phyloP scores from a whole-genome alignment of 2,797 vertebrate genomes.

The Darevskia mixta region DNA sequence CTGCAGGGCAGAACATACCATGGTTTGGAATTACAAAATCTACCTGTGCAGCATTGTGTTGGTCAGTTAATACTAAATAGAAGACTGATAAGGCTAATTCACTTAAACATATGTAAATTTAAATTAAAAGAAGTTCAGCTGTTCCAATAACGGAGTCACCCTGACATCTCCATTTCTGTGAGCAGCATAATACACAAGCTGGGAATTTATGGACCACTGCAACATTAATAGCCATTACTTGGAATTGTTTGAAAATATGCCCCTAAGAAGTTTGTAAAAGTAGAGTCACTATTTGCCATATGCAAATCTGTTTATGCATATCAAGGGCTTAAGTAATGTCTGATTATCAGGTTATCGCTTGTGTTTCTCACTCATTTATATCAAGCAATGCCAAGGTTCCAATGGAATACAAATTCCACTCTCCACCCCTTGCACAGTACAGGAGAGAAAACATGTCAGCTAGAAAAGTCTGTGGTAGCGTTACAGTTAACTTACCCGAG shows the following conservation, averaged over 20 bases:
- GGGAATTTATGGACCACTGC: not conserved
- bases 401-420: not conserved
- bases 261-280: not conserved
- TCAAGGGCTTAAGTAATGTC: not conserved
- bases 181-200: not conserved
- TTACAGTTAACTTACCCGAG: conserved; percentile 47
- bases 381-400: not conserved
- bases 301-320: not conserved
- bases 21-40: too few species aligned
- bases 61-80: not conserved
- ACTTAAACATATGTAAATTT: not conserved
- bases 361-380: not conserved
- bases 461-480: conserved; percentile 51
- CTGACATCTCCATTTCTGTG: not conserved
- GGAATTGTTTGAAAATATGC: not conserved
- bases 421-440: conserved; percentile 16
- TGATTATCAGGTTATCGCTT: not conserved
- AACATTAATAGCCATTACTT: not conserved
- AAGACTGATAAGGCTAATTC: not conserved
- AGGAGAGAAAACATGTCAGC: conserved; percentile 52
- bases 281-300: not conserved
- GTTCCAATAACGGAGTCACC: not conserved
- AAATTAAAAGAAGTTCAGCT: not conserved
- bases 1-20: not conserved
- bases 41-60: too few species aligned